Percentiles rank a stretch among this genome's conserved stretches.
Conservation (phyloP, 2,113 vertebrate genomes). For the Corythoichthys intestinalis region DNA sequence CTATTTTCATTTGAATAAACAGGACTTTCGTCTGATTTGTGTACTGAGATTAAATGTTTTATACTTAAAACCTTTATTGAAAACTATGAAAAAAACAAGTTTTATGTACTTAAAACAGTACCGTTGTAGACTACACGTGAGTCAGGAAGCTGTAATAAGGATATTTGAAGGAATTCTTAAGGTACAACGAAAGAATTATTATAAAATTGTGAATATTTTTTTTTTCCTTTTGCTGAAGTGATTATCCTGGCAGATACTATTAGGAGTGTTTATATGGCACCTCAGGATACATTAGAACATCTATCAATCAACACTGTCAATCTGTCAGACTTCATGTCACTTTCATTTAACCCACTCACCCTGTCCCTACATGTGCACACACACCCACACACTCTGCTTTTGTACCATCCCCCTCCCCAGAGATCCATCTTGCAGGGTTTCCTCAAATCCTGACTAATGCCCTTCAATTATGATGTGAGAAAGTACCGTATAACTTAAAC, state of each 20-base stretch:
- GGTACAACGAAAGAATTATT: not conserved
- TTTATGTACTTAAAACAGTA: no score
- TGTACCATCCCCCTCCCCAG: slow-evolving; percentile 8
- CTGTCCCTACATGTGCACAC: slow-evolving; percentile 3
- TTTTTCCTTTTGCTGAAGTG: not conserved
- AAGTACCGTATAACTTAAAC: slow-evolving; percentile 27
- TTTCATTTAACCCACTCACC: slow-evolving; percentile 51
- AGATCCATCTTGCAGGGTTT: slow-evolving; percentile 23
- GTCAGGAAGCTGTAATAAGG: not conserved
- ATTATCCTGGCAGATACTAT: slow-evolving; percentile 4
- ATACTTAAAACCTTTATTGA: no score
- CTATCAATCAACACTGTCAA: slow-evolving; percentile 50
- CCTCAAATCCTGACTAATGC: slow-evolving; percentile 39
- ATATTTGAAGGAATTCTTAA: not conserved
- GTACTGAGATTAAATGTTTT: no score
- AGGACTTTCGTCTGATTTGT: no score
- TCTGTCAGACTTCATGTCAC: slow-evolving; percentile 44
- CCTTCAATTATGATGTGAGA: slow-evolving; percentile 35
- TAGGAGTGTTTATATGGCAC: slow-evolving; percentile 31
- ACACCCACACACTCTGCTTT: not conserved
- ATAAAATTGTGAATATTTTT: not conserved
- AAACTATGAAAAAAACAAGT: no score
- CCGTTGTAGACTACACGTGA: no score
- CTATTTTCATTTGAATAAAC: no score
- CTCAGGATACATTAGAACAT: slow-evolving; percentile 41